Conservation (phyloP, 2,113 vertebrate species). For the Piaya cayana region DNA sequence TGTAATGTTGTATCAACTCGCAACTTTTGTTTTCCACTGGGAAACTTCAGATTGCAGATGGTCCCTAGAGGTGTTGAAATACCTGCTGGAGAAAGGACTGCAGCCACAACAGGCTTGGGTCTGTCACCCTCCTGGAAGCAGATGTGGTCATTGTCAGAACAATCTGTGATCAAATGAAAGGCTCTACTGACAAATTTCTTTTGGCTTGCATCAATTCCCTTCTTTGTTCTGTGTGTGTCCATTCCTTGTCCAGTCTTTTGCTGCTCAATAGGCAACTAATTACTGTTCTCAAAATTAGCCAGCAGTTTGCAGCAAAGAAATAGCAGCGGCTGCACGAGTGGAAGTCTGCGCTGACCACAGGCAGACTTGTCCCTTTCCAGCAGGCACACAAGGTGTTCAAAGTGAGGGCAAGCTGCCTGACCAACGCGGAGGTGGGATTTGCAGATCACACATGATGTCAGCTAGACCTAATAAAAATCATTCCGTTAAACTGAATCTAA, state of each 20-base stretch:
- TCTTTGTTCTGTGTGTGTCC: not conserved
- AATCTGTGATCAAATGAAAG: not conserved
- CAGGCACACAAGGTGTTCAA: not conserved
- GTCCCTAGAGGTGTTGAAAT: not conserved
- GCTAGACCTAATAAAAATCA: constrained; percentile 39
- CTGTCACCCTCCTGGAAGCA: not conserved
- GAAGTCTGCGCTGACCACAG: not conserved
- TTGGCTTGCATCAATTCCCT: not conserved
- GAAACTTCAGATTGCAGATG: not conserved
- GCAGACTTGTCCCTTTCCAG: not conserved
- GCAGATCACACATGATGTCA: constrained; percentile 6
- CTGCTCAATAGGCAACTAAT: constrained; percentile 44
- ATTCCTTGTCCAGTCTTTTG: constrained; percentile 40
- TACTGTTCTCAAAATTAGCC: constrained; percentile 26
- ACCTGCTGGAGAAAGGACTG: not conserved
- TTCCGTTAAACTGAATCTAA: constrained; percentile 33
- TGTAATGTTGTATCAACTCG: not conserved
- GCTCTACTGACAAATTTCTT: constrained; percentile 1
- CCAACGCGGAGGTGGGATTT: not conserved
- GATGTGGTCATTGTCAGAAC: not conserved
- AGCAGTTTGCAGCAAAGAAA: not conserved
- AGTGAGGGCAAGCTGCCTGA: not conserved
- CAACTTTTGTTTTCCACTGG: not conserved
- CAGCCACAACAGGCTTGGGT: not conserved
- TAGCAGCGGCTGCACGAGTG: not conserved